Evolutionary conservation across 2,797 vertebrate species (phyloP), one percentile per base, ranked within the genome.

Genomic region (Phalloptychus januarius): DNA sequence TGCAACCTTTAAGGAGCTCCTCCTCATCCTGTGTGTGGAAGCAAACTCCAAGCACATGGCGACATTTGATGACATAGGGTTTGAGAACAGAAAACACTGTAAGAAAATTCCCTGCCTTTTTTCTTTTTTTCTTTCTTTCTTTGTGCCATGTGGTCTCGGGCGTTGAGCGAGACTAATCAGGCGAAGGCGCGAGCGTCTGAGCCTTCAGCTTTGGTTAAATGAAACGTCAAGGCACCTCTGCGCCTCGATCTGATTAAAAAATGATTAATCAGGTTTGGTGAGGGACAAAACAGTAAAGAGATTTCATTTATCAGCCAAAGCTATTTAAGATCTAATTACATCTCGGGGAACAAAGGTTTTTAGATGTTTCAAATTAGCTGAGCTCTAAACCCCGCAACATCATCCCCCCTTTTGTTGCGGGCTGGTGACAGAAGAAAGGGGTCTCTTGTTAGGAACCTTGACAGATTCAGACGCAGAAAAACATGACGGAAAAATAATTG

Each of bases 191-290:
- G 79, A 84, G 71, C 58, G 74, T 80, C 86, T 90, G 45, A 72
- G 88, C 82, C 70, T 71, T 86, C 85, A 90, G 80, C 85, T 74
- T 73, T 28, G 33, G 82, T 91, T 93, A 91, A 92, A 93, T 93
- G 87, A 94, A 94, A 93, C 86, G 90, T 94, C 91, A 91, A 90
- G 88, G 91, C 89, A 74, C 86, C 87, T 90, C 82, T 79, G 88
- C 92, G 89, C 87, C 93, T 92, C 82, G 81, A 76, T 63, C 93
- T 95, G 94, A 95, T 95, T 95, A 93, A 94, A 94, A 93, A 93
- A 90, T 83, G 90, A 95, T 95, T 95, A 93, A 95, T 96, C 93
- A 94, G 87, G 93, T 92, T 91, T 91, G 91, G 90, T 91, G 90
- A 84, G 84, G 86, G 85, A 84, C 90, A 90, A 91, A 92, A 88